phyloP scores from a whole-genome alignment of 1,140 invertebrate genomes.

The Neodiprion pinetum region DNA sequence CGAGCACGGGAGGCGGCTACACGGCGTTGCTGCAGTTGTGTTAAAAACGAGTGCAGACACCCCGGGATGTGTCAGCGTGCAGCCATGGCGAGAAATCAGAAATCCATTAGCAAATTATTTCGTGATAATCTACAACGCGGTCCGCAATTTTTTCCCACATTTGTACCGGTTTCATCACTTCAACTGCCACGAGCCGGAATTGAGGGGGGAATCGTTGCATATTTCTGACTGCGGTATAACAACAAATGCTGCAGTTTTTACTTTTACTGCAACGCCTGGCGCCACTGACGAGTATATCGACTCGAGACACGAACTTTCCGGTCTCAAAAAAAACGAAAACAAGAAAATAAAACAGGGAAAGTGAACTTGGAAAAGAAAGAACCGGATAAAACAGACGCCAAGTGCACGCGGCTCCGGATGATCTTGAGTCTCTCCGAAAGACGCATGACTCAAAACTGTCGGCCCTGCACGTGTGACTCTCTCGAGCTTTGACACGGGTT shows the following conservation, averaged over 20 bases:
- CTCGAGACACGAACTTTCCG: neutral
- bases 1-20: too few species aligned
- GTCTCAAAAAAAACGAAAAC: neutral
- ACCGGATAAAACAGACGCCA: neutral
- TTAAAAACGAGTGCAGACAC: neutral
- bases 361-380: neutral
- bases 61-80: neutral
- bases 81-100: slow-evolving; percentile 33
- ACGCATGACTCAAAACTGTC: neutral
- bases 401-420: neutral
- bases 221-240: neutral
- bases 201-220: neutral
- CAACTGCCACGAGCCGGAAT: neutral
- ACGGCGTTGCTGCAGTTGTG: too few species aligned
- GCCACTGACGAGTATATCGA: neutral
- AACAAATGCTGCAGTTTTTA: neutral
- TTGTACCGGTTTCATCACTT: neutral
- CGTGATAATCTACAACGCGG: neutral
- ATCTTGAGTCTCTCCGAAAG: neutral
- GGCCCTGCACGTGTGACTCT: neutral
- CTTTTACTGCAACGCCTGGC: neutral
- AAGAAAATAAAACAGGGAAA: too few species aligned
- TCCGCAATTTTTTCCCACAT: neutral
- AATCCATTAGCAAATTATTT: slow-evolving; percentile 40
- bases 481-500: neutral